phyloP scores from a whole-genome alignment of 2,888 invertebrate species.

The Callosobruchus maculatus region DNA sequence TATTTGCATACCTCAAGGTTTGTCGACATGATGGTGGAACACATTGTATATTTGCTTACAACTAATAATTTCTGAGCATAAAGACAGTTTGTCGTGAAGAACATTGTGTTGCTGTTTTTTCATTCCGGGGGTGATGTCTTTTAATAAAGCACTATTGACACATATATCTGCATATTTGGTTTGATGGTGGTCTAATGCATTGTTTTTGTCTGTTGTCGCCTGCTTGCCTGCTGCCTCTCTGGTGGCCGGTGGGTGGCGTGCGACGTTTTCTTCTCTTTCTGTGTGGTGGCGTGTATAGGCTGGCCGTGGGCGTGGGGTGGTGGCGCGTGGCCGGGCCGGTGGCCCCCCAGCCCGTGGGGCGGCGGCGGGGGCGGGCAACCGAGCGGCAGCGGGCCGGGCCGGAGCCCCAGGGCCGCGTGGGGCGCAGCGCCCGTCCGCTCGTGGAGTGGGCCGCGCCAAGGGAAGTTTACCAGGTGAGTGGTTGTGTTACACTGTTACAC shows the following conservation, averaged over 20 bases:
- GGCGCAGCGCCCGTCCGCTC: conserved; percentile 61
- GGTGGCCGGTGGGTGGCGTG: too few species aligned
- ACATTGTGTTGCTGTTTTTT: too few species aligned
- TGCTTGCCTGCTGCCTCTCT: too few species aligned
- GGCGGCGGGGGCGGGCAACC: conserved; percentile 56
- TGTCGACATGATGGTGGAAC: too few species aligned
- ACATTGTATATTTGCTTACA: too few species aligned
- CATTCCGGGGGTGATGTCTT: background rate
- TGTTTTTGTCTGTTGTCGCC: background rate
- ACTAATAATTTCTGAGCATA: too few species aligned
- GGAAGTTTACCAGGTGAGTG: conserved; percentile 92
- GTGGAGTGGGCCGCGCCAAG: conserved; percentile 89
- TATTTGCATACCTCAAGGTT: too few species aligned
- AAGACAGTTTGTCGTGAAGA: too few species aligned
- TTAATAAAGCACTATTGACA: background rate
- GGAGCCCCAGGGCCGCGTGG: conserved; percentile 75
- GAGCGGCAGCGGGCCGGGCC: conserved; percentile 72
- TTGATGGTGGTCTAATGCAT: background rate
- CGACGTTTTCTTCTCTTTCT: background rate
- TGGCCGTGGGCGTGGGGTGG: conserved; percentile 82
- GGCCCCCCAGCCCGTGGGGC: conserved; percentile 77
- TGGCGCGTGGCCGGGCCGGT: conserved; percentile 78
- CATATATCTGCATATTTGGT: background rate
- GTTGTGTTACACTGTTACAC: too few species aligned
- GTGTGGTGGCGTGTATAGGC: too few species aligned